Evolutionary conservation across 1,140 invertebrate genomes (phyloP).

Genomic region (Aphaenogaster rudis): DNA sequence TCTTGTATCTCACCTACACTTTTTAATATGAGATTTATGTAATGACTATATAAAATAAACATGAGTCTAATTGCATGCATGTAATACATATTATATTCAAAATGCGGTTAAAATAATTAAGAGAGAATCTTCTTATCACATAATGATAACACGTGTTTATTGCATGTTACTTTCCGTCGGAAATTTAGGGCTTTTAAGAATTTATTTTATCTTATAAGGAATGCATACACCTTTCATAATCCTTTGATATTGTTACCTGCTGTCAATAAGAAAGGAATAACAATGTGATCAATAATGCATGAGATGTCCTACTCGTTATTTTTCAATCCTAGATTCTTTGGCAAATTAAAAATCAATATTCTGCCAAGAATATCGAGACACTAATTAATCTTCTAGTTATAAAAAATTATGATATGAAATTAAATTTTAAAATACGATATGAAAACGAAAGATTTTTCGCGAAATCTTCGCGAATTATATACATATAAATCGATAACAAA

Average conservation of each 20-base stretch:
- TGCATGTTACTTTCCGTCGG: slow-evolving; percentile 17
- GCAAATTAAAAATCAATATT: background rate
- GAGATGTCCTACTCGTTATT: background rate
- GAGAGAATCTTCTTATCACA: background rate
- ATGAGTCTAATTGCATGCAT: background rate
- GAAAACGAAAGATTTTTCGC: background rate
- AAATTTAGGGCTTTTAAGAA: background rate
- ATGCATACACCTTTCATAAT: background rate
- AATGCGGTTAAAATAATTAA: background rate
- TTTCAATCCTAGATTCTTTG: background rate
- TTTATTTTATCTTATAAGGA: background rate
- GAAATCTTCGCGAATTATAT: background rate
- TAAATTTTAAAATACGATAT: background rate
- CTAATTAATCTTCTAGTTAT: background rate
- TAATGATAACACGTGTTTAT: background rate
- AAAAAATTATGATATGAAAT: background rate
- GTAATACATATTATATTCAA: background rate
- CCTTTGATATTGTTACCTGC: background rate
- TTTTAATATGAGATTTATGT: background rate
- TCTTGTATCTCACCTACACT: background rate
- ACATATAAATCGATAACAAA: background rate
- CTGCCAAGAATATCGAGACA: background rate
- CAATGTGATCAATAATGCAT: background rate
- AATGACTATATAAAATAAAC: background rate
- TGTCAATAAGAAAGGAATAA: slow-evolving; percentile 11